These are phyloP conservation scores for Dasyurus viverrinus DNA, from an alignment of 2,113 vertebrate species.

Conservation along the genomic window DNA sequence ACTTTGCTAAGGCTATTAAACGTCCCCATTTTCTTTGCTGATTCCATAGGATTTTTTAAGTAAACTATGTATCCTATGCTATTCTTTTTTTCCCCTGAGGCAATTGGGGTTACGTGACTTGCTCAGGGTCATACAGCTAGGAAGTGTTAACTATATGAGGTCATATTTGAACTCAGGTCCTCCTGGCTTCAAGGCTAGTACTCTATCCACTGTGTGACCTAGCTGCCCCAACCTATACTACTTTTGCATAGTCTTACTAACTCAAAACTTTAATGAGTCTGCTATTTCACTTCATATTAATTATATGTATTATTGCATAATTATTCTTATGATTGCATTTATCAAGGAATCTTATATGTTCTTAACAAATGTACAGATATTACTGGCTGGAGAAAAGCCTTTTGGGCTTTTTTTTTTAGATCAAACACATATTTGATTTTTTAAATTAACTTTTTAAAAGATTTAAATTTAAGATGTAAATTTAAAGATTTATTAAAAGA, in stretches of 20 bases:
- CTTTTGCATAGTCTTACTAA: neutral
- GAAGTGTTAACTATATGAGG: too few species aligned
- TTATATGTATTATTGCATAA: neutral
- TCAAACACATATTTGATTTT: neutral
- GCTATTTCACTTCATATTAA: neutral
- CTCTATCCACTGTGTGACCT: too few species aligned
- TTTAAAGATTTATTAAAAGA: neutral
- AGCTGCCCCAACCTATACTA: too few species aligned
- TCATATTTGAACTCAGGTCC: too few species aligned
- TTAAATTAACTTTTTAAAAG: neutral
- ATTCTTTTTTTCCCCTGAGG: too few species aligned
- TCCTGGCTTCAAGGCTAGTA: too few species aligned
- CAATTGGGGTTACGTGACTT: too few species aligned
- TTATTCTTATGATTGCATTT: neutral
- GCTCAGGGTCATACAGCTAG: too few species aligned
- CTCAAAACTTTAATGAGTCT: neutral
- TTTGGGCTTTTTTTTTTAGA: neutral
- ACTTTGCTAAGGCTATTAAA: neutral
- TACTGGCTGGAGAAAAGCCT: neutral
- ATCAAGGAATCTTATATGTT: neutral
- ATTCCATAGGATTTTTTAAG: neutral
- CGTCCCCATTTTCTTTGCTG: neutral
- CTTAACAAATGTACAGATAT: neutral
- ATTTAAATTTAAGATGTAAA: neutral
- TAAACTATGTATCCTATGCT: neutral